Evolutionary conservation across 2,113 vertebrate species (phyloP).

Genomic region (Lanius collurio): DNA sequence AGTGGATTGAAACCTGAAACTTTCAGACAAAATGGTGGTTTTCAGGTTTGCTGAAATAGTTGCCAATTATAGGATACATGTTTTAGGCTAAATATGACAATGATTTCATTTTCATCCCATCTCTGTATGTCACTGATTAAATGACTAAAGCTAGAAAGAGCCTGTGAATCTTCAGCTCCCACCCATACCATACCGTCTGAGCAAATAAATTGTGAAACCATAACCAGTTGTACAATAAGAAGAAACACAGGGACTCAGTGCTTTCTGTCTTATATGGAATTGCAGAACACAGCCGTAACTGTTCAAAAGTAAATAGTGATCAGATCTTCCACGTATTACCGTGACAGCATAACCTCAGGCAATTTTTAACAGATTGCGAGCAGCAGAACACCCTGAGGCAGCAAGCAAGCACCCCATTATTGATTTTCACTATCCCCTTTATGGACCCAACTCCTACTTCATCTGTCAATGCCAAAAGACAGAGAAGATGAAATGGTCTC

Average conservation of each 20-base stretch:
- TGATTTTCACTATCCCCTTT: not conserved
- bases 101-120: not conserved
- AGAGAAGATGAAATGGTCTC: not conserved
- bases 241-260: not conserved
- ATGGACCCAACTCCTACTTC: not conserved
- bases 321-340: not conserved
- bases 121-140: not conserved
- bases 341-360: not conserved
- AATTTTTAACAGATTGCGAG: not conserved
- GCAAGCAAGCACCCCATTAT: not conserved
- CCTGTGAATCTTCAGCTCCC: not conserved
- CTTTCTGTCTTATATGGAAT: not conserved
- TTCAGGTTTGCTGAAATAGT: not conserved
- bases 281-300: not conserved
- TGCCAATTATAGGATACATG: not conserved
- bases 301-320: not conserved
- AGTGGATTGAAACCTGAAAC: not conserved
- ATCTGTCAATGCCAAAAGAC: not conserved
- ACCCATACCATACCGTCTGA: not conserved
- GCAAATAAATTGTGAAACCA: not conserved
- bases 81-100: not conserved
- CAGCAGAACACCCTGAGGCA: not conserved
- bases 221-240: not conserved
- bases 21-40: not conserved
- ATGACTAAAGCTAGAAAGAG: not conserved